Evolutionary conservation across 2,113 vertebrate genomes (phyloP).

Genomic region (Pteruthius melanotis): DNA sequence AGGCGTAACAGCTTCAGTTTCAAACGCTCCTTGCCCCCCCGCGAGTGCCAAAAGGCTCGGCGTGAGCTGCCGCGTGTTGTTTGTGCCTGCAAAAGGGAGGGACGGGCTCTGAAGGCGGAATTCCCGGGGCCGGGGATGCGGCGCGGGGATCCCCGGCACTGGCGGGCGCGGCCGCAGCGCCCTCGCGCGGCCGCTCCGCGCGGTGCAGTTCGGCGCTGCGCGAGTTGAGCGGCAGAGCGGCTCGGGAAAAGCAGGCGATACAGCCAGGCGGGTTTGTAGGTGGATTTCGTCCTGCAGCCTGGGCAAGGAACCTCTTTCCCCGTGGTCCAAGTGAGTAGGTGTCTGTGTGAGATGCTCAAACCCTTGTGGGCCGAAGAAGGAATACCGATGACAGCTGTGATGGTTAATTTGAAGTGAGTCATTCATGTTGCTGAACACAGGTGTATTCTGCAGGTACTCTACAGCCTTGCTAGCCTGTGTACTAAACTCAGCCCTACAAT

Average conservation of each 20-base stretch:
- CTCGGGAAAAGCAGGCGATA: neutral
- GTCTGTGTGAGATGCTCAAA: neutral
- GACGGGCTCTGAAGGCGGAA: neutral
- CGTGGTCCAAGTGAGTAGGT: neutral
- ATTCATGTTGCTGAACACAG: neutral
- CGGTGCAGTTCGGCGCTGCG: neutral
- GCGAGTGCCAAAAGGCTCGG: neutral
- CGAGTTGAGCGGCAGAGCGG: rapidly evolving
- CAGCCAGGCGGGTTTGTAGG: rapidly evolving
- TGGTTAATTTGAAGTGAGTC: neutral
- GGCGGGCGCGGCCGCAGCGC: neutral
- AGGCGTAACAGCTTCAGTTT: neutral
- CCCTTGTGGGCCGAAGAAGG: neutral
- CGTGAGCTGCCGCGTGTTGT: neutral
- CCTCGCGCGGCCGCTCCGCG: neutral
- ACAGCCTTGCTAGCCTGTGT: neutral
- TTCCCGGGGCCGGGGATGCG: neutral
- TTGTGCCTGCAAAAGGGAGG: rapidly evolving
- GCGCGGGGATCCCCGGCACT: no score
- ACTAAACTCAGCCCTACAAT: neutral
- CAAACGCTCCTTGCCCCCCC: neutral
- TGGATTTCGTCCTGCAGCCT: neutral
- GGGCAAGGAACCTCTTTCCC: neutral
- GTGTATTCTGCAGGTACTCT: neutral
- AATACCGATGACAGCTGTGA: neutral